Evolutionary conservation across 2,113 vertebrate genomes (phyloP).

Genomic region (Mungos mungo): DNA sequence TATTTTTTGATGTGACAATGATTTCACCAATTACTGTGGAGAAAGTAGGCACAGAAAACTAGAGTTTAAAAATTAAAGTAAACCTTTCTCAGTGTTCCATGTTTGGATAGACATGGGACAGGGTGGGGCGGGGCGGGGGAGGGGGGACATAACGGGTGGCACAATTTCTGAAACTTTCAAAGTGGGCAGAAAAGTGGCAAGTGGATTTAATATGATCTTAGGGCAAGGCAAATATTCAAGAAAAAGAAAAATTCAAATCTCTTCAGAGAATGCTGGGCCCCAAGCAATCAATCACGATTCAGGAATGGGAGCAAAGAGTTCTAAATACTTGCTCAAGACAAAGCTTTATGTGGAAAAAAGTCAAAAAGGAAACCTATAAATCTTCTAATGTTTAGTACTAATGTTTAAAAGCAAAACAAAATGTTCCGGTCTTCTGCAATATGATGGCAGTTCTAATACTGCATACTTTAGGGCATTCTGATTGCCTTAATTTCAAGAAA

Average conservation of each 20-base stretch:
- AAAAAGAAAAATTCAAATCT: background rate
- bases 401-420: conserved; percentile 4
- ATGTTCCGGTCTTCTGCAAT: background rate
- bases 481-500: background rate
- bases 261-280: background rate
- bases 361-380: background rate
- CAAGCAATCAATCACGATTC: conserved; percentile 1
- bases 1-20: background rate
- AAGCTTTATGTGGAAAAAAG: background rate
- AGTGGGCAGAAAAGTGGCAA: background rate
- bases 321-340: background rate
- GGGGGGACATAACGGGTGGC: background rate
- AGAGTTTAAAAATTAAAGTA: background rate
- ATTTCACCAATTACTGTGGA: background rate
- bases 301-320: background rate
- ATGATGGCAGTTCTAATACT: background rate
- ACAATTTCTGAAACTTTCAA: background rate
- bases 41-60: background rate
- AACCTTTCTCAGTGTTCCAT: background rate
- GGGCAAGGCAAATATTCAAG: background rate
- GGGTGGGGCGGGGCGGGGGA: too few relatives aligned
- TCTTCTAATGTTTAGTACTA: background rate
- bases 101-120: background rate
- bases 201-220: background rate
- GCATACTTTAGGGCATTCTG: background rate